Evolutionary conservation across 2,888 invertebrate species (phyloP), one percentile per base, ranked within the genome.

Genomic region (Drosophila borborema): DNA sequence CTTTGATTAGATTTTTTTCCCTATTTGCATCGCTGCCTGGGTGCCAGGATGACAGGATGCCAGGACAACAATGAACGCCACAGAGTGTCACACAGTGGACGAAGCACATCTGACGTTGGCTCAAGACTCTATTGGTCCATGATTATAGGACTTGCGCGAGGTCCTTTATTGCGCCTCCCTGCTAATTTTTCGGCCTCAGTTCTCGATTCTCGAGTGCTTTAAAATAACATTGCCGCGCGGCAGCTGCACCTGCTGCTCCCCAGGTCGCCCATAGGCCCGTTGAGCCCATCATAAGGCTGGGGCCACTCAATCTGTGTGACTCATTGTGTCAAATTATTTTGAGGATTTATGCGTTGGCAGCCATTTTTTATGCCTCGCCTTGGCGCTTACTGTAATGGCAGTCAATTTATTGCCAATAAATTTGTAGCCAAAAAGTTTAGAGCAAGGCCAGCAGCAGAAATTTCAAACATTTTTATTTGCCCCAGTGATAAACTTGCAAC

Each of bases 351-450:
- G 81, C 85, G 85, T 89, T 85, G 85, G 82, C 85, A 85, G 85
- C 74, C 72, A 84, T 86, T 89, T 88, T 88, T 74, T 86, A 74
- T 79, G 80, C 64, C 64, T 45, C 34, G 36, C 46, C 40, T 43
- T 56, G 72, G 65, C 86, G 76, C 87, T 85, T 75, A 74, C 88
- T 86, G 84, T 86, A 86, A 89, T 89, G 88, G 88, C 90, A 88
- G 77, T 88, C 86, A 90, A 86, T 86, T 86, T 86, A 86, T 86
- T 88, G 90, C 83, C 86, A 86, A 86, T 86, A 86, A 86, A 86
- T 86, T 90, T 90, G 90, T 88, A 88, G 89, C 90, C 86, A 88
- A 90, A 85, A 86, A 90, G 90, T 89, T 85, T 87, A 87, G 85
- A 87, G 69, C 80, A 77, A 89, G 86, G 86, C 89, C 83, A 81